phyloP scores from a whole-genome alignment of 2,113 vertebrate genomes.

The Clarias magur region DNA sequence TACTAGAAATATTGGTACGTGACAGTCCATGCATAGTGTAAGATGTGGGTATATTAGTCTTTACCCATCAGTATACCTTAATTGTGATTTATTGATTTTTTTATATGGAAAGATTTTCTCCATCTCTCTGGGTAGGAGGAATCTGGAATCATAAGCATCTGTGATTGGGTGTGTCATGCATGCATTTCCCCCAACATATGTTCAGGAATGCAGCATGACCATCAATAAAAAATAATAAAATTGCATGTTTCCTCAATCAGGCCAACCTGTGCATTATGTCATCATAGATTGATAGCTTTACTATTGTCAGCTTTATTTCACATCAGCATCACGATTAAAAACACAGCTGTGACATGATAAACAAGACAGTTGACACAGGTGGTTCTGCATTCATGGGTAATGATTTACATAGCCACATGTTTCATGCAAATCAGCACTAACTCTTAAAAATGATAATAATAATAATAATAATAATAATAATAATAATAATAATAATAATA shows the following conservation, averaged over 20 bases:
- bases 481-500: neutral
- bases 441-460: neutral
- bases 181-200: too few species aligned
- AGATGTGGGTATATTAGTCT: neutral
- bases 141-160: neutral
- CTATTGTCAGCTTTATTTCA: neutral
- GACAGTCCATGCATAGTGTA: neutral
- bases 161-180: too few species aligned
- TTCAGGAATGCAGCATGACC: neutral
- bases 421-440: neutral
- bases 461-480: neutral
- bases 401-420: neutral
- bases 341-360: neutral
- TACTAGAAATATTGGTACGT: neutral
- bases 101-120: too few species aligned
- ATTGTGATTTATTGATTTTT: too few species aligned
- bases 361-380: neutral
- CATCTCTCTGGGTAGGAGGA: neutral
- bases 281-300: neutral
- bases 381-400: neutral
- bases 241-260: neutral
- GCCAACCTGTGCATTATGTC: neutral
- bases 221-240: neutral
- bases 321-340: neutral
- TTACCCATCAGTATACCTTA: neutral